Evolutionary conservation across 2,888 invertebrate genomes (phyloP).

Genomic region (Apamea epomidion): DNA sequence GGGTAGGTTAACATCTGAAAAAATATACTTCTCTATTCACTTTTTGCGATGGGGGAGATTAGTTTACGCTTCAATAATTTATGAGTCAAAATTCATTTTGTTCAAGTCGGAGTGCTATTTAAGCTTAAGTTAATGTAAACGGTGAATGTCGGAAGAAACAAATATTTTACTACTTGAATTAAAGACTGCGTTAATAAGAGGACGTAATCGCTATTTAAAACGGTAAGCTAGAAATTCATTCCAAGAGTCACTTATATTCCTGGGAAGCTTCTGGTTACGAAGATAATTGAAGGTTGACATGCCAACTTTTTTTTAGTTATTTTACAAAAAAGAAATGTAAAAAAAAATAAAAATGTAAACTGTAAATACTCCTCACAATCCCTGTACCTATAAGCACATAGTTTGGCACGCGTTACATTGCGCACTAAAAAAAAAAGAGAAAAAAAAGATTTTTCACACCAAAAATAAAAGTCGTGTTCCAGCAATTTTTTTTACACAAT

Average conservation of each 20-base stretch:
- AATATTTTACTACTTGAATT: constrained; percentile 26
- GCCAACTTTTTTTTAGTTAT: too few relatives aligned
- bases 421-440: too few relatives aligned
- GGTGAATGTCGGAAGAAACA: constrained; percentile 13
- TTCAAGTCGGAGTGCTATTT: constrained; percentile 11
- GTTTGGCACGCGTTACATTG: too few relatives aligned
- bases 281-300: too few relatives aligned
- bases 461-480: too few relatives aligned
- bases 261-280: too few relatives aligned
- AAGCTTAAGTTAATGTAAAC: constrained; percentile 6
- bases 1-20: constrained; percentile 51
- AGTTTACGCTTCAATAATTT: constrained; percentile 46
- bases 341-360: too few relatives aligned
- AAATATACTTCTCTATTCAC: constrained; percentile 47
- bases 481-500: too few relatives aligned
- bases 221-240: neutral
- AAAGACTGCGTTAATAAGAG: constrained; percentile 5
- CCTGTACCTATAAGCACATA: too few relatives aligned
- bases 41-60: constrained; percentile 29
- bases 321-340: too few relatives aligned
- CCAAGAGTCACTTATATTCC: neutral
- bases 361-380: too few relatives aligned
- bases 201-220: neutral
- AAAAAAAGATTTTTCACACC: too few relatives aligned
- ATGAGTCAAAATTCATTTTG: constrained; percentile 29